These are phyloP conservation scores for Nephila pilipes DNA, from an alignment of 1,140 invertebrate species.

Conservation along the genomic window DNA sequence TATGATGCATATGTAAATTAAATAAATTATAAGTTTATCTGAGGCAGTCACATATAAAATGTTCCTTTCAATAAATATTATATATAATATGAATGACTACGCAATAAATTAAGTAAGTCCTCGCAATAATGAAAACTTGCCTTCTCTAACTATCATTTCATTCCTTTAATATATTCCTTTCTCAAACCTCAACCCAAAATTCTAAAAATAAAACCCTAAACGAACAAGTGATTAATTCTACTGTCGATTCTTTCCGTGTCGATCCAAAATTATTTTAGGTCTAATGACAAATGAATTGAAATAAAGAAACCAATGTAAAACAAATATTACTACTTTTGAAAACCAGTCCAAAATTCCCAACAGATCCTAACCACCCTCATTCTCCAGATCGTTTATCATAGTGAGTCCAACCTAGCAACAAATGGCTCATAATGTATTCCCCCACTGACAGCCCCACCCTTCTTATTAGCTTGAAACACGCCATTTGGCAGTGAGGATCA, in stretches of 20 bases:
- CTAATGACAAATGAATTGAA: neutral
- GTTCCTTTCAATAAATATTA: too few relatives aligned
- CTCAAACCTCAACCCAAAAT: too few relatives aligned
- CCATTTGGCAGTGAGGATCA: neutral
- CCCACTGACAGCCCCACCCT: neutral
- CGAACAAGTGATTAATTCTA: neutral
- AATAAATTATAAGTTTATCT: too few relatives aligned
- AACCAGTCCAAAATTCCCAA: neutral
- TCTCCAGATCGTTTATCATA: neutral
- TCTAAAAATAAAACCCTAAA: neutral
- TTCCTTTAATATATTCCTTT: too few relatives aligned
- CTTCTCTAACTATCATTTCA: too few relatives aligned
- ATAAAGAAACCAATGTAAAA: neutral
- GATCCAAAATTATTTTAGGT: neutral
- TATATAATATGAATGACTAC: too few relatives aligned
- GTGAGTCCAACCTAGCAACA: neutral
- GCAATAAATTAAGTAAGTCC: too few relatives aligned
- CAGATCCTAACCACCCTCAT: neutral
- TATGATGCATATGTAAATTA: too few relatives aligned
- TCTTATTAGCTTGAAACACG: constrained; percentile 16
- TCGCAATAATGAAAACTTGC: too few relatives aligned
- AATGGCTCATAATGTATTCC: neutral
- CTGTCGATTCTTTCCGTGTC: neutral
- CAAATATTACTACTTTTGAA: neutral
- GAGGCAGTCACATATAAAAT: too few relatives aligned